A percentile compares a stretch with the other conserved stretches of the same genome.
These are phyloP conservation scores for Epizoanthus ramosus DNA, from an alignment of 92 coral and sea anemone species.

Conservation along the genomic window DNA sequence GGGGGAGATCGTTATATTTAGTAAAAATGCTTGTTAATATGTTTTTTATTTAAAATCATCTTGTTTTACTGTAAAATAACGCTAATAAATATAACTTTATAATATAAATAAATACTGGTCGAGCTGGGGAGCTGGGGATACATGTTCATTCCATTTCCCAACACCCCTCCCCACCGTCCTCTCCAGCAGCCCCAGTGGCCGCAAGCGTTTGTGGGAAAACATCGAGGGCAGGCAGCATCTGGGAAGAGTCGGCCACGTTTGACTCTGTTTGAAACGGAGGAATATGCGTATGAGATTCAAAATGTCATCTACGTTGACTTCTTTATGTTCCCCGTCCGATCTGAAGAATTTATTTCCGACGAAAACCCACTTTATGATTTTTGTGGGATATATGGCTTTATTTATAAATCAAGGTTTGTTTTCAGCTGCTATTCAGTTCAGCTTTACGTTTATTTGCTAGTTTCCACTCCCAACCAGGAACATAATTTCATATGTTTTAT, in stretches of 20 bases:
- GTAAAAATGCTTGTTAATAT: too few relatives aligned
- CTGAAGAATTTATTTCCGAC: conserved; percentile 94
- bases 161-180: too few relatives aligned
- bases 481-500: conserved; percentile 4
- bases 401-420: conserved; percentile 92
- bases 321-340: conserved; percentile 58
- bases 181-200: background rate
- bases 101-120: too few relatives aligned
- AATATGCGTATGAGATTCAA: conserved; percentile 2
- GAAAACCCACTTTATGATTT: conserved; percentile 80
- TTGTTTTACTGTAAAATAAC: too few relatives aligned
- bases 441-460: background rate
- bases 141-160: too few relatives aligned
- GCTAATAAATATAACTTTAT: too few relatives aligned
- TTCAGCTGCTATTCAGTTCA: background rate
- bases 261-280: background rate
- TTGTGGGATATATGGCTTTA: conserved; percentile 86
- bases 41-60: too few relatives aligned
- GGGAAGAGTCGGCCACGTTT: conserved; percentile 19
- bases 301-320: conserved; percentile 38
- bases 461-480: background rate
- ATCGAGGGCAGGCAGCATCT: background rate
- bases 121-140: too few relatives aligned
- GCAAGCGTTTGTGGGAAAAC: conserved; percentile 36
- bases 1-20: too few relatives aligned